Conservation (phyloP, 2,797 vertebrate species). For the Danio choprae region DNA sequence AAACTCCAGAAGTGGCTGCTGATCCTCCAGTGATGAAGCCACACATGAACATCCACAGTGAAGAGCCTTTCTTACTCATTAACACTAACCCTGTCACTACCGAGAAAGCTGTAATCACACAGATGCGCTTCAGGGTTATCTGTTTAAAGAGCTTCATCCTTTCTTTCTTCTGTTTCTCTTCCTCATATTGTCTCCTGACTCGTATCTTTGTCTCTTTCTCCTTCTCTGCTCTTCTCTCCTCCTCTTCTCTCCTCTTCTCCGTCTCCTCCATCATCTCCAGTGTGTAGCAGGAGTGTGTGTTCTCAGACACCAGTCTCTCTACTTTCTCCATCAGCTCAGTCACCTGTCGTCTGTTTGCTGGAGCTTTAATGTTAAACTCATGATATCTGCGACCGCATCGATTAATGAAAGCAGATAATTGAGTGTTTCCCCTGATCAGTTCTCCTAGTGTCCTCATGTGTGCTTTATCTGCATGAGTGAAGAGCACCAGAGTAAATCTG, state of each 20-base stretch:
- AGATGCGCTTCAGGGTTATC: too few relatives aligned
- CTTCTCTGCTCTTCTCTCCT: too few relatives aligned
- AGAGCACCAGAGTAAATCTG: neutral
- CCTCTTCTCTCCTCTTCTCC: neutral
- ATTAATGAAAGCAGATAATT: neutral
- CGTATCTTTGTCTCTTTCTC: too few relatives aligned
- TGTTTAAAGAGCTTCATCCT: too few relatives aligned
- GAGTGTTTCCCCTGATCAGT: neutral
- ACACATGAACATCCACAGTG: too few relatives aligned
- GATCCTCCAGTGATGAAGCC: too few relatives aligned
- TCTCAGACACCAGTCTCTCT: neutral
- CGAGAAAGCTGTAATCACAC: too few relatives aligned
- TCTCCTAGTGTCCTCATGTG: neutral
- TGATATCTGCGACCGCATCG: constrained; percentile 33
- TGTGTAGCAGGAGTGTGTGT: neutral
- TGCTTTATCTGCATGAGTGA: neutral
- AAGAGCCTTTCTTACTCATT: too few relatives aligned
- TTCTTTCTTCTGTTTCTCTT: too few relatives aligned
- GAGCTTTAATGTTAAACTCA: constrained; percentile 30
- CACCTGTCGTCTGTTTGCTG: neutral
- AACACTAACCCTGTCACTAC: too few relatives aligned
- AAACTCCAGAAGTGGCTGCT: too few relatives aligned
- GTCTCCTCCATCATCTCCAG: neutral
- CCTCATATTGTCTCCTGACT: too few relatives aligned
- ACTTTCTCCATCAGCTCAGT: constrained; percentile 10